Evolutionary conservation across 2,888 invertebrate species (phyloP).

Genomic region (Linyphia triangularis): DNA sequence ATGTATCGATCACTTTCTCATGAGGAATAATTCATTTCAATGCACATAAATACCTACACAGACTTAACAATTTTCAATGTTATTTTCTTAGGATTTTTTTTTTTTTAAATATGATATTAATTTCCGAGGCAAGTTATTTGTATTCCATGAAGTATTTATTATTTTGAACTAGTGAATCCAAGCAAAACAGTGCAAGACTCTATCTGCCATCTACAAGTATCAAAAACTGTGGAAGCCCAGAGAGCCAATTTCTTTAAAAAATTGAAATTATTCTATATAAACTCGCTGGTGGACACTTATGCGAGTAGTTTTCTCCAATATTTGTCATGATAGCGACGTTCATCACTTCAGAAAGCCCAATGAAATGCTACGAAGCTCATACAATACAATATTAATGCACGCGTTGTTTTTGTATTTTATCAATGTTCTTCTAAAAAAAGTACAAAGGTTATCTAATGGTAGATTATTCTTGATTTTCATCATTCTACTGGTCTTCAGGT

Average conservation of each 20-base stretch:
- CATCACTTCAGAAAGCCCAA: constrained; percentile 34
- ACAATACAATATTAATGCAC: background rate
- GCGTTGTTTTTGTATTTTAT: background rate
- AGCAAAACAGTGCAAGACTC: too few relatives aligned
- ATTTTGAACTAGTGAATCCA: too few relatives aligned
- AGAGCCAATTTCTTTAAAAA: constrained; percentile 24
- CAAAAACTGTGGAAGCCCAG: background rate
- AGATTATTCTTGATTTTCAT: background rate
- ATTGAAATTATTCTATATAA: background rate
- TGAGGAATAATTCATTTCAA: too few relatives aligned
- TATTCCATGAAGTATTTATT: too few relatives aligned
- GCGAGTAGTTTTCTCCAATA: background rate
- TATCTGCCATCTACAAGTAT: too few relatives aligned
- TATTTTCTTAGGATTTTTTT: too few relatives aligned
- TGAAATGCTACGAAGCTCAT: background rate
- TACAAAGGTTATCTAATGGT: constrained; percentile 4
- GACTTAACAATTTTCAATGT: too few relatives aligned
- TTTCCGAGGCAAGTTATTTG: too few relatives aligned
- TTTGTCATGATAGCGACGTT: background rate
- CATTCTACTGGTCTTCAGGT: too few relatives aligned
- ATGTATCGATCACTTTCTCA: too few relatives aligned
- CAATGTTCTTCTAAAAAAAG: constrained; percentile 3
- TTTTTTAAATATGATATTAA: too few relatives aligned
- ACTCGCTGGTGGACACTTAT: background rate
- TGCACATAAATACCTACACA: too few relatives aligned